Evolutionary conservation across 2,888 invertebrate genomes (phyloP).

Genomic region (Drosophila antonietae): DNA sequence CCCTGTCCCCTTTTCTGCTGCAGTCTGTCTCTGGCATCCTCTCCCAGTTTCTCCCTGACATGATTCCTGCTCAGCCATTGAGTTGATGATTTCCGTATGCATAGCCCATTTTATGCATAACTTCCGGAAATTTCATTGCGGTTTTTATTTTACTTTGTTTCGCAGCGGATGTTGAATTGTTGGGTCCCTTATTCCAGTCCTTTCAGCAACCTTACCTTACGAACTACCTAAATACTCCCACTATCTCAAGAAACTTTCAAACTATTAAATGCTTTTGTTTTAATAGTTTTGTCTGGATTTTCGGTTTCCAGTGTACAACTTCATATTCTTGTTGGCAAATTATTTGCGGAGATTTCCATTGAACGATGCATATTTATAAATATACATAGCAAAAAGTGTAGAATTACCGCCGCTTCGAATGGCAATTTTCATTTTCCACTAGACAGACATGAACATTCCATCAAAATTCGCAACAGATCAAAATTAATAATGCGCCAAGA

Average conservation of each 20-base stretch:
- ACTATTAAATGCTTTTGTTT: slow-evolving; percentile 38
- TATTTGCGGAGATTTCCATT: slow-evolving; percentile 19
- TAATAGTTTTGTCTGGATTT: slow-evolving; percentile 16
- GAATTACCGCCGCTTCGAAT: slow-evolving; percentile 9
- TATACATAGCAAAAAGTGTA: slow-evolving; percentile 29
- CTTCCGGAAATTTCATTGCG: slow-evolving; percentile 83
- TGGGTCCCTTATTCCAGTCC: slow-evolving; percentile 29
- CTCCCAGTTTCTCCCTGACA: slow-evolving; percentile 7
- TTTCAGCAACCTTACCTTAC: slow-evolving; percentile 2
- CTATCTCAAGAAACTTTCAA: slow-evolving; percentile 8
- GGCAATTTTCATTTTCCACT: slow-evolving; percentile 2
- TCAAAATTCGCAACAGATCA: slow-evolving; percentile 10
- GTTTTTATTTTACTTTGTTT: slow-evolving; percentile 33
- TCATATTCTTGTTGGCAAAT: not conserved
- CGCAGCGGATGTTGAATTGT: slow-evolving; percentile 64
- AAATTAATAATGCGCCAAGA: slow-evolving; percentile 56
- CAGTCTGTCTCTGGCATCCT: not conserved
- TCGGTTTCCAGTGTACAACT: not conserved
- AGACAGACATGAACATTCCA: slow-evolving; percentile 20
- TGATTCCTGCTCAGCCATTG: slow-evolving; percentile 77
- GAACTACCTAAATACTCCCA: not conserved
- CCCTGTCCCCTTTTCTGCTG: not conserved
- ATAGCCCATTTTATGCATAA: slow-evolving; percentile 82
- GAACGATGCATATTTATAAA: slow-evolving; percentile 29
- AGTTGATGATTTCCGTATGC: slow-evolving; percentile 84